Evolutionary conservation across 2,113 vertebrate genomes (phyloP).

Genomic region (Eurystomus gularis): DNA sequence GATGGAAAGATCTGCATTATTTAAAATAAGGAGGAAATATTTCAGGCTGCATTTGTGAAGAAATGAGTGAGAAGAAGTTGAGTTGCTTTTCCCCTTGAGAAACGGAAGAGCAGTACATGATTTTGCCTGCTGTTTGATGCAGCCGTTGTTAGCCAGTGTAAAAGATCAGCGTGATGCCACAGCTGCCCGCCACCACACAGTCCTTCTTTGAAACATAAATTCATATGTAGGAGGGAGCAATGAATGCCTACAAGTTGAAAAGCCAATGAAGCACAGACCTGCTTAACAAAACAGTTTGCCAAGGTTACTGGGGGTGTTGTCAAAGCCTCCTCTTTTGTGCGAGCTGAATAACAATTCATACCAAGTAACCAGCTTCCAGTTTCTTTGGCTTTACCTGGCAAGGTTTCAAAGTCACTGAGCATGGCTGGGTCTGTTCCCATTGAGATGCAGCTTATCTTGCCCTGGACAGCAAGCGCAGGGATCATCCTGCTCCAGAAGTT

Average conservation of each 20-base stretch:
- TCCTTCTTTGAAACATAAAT: slow-evolving; percentile 11
- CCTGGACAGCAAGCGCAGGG: neutral
- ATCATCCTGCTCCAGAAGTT: neutral
- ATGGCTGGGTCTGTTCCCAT: slow-evolving; percentile 9
- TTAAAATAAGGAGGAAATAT: neutral
- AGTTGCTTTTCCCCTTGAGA: neutral
- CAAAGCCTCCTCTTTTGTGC: slow-evolving; percentile 55
- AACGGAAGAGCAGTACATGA: neutral
- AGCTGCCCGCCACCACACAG: slow-evolving; percentile 39
- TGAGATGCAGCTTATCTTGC: slow-evolving; percentile 45
- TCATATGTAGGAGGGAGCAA: slow-evolving; percentile 45
- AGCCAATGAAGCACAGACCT: slow-evolving; percentile 48
- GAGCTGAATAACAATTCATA: slow-evolving; percentile 53
- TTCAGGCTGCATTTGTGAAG: neutral
- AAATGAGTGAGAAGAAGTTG: neutral
- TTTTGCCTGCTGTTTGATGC: neutral
- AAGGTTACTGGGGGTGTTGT: slow-evolving; percentile 58
- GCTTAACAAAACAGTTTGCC: slow-evolving; percentile 66
- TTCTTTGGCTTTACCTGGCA: slow-evolving; percentile 61
- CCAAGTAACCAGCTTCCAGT: slow-evolving; percentile 12
- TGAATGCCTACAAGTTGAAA: slow-evolving; percentile 58
- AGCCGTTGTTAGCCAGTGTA: neutral
- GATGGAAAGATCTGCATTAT: neutral
- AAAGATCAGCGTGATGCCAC: slow-evolving; percentile 44
- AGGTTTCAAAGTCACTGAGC: slow-evolving; percentile 53